These are phyloP conservation scores for Stenodema calcarata DNA, from an alignment of 2,888 invertebrate species.

Conservation along the genomic window DNA sequence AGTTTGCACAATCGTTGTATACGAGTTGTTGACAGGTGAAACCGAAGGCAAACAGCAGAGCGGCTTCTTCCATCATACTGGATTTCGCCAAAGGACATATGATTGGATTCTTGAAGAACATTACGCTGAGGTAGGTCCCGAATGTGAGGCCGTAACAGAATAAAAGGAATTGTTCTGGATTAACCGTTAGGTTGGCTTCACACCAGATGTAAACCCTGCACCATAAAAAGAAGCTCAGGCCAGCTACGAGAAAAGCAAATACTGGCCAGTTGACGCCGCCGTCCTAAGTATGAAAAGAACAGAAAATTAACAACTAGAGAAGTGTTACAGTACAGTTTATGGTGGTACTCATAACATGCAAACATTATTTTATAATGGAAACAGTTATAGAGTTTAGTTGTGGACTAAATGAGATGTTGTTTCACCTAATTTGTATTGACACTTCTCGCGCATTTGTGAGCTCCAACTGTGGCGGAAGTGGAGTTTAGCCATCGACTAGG, in stretches of 20 bases:
- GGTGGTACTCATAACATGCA: too few species aligned
- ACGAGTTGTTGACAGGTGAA: constrained; percentile 11
- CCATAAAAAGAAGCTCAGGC: constrained; percentile 24
- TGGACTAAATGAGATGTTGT: too few species aligned
- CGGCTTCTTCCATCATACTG: background rate
- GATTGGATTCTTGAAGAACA: constrained; percentile 1
- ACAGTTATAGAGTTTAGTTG: too few species aligned
- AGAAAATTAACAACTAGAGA: background rate
- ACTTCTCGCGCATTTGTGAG: too few species aligned
- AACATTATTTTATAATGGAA: too few species aligned
- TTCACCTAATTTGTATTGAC: too few species aligned
- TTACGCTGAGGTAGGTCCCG: background rate
- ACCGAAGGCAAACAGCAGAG: constrained; percentile 2
- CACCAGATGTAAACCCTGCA: background rate
- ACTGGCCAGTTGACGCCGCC: background rate
- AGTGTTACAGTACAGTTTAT: too few species aligned
- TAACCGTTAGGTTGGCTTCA: background rate
- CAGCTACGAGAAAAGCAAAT: background rate
- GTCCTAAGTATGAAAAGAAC: background rate
- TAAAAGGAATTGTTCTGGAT: background rate
- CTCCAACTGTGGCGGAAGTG: too few species aligned
- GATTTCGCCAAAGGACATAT: background rate
- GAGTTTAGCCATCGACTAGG: too few species aligned
- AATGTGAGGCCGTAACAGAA: background rate
- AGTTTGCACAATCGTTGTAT: background rate